These are phyloP conservation scores for Norana najaformis DNA, from an alignment of 2,888 invertebrate species.

Conservation along the genomic window DNA sequence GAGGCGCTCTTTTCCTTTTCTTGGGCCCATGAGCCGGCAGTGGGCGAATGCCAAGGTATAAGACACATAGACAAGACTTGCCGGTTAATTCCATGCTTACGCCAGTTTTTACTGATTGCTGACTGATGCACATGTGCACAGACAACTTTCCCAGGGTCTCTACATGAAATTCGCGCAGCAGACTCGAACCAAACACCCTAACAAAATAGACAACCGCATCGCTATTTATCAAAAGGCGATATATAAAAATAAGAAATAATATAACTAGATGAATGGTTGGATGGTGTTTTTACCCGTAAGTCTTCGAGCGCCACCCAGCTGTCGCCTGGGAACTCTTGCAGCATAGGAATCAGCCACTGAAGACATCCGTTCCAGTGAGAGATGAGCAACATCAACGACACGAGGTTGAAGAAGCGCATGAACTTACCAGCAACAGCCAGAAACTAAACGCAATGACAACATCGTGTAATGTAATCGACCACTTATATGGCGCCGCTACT, in stretches of 20 bases:
- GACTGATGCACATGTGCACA: too few species aligned
- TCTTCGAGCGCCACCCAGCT: conserved; percentile 95
- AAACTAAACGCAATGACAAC: conserved; percentile 59
- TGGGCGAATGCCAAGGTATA: too few species aligned
- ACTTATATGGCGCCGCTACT: neutral
- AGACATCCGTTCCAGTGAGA: conserved; percentile 99
- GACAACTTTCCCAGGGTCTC: too few species aligned
- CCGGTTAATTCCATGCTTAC: too few species aligned
- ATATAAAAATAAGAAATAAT: neutral
- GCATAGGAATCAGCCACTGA: conserved; percentile 97
- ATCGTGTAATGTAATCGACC: neutral
- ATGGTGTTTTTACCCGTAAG: conserved; percentile 62
- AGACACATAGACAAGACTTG: too few species aligned
- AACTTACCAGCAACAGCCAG: conserved; percentile 68
- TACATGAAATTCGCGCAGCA: too few species aligned
- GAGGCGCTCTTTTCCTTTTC: too few species aligned
- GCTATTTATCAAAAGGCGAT: too few species aligned
- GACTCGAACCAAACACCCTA: too few species aligned
- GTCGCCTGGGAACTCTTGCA: conserved; percentile 95
- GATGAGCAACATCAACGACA: conserved; percentile 98
- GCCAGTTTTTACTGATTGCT: too few species aligned
- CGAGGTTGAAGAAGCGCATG: conserved; percentile 99
- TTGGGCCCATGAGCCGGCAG: too few species aligned
- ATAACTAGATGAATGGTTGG: neutral
- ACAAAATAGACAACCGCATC: too few species aligned